A percentile compares a stretch with the other conserved stretches of the same genome.
phyloP scores from a whole-genome alignment of 1,140 invertebrate genomes.

The Scaptomyza graminum region DNA sequence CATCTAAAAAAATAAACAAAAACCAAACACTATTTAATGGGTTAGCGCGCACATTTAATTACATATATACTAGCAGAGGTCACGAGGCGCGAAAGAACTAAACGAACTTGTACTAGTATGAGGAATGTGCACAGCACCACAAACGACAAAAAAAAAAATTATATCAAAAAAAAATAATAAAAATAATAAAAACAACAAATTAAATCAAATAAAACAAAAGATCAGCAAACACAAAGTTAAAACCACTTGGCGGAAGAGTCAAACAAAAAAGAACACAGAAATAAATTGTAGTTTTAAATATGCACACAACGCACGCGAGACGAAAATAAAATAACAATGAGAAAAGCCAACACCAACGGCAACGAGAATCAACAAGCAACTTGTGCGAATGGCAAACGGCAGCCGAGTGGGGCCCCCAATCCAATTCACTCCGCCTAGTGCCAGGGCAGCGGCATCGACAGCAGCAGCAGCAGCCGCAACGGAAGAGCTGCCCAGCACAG shows the following conservation, averaged over 20 bases:
- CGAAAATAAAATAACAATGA: slow-evolving; percentile 51
- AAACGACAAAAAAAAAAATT: slow-evolving; percentile 14
- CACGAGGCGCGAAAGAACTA: slow-evolving; percentile 15
- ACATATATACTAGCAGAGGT: too few relatives aligned
- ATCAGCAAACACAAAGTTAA: slow-evolving; percentile 7
- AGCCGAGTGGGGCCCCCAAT: slow-evolving; percentile 38
- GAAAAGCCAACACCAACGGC: background rate
- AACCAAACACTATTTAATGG: slow-evolving; percentile 35
- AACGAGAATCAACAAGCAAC: slow-evolving; percentile 58
- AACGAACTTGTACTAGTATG: background rate
- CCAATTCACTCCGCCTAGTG: slow-evolving; percentile 8
- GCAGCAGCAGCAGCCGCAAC: slow-evolving; percentile 18
- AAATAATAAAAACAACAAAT: background rate
- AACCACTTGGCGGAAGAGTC: slow-evolving; percentile 13
- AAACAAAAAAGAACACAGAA: background rate
- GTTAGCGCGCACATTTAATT: slow-evolving; percentile 57
- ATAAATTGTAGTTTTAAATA: slow-evolving; percentile 45
- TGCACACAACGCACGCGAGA: slow-evolving; percentile 57
- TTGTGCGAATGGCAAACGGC: slow-evolving; percentile 72
- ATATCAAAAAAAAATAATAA: slow-evolving; percentile 7
- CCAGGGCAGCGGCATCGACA: slow-evolving; percentile 15
- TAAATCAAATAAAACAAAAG: slow-evolving; percentile 6
- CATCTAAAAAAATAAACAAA: slow-evolving; percentile 3
- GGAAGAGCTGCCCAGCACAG: slow-evolving; percentile 23
- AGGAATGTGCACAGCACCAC: slow-evolving; percentile 30